Base-by-base conservation (phyloP, 2,113 vertebrate species). In the Micronycteris hirsuta region DNA sequence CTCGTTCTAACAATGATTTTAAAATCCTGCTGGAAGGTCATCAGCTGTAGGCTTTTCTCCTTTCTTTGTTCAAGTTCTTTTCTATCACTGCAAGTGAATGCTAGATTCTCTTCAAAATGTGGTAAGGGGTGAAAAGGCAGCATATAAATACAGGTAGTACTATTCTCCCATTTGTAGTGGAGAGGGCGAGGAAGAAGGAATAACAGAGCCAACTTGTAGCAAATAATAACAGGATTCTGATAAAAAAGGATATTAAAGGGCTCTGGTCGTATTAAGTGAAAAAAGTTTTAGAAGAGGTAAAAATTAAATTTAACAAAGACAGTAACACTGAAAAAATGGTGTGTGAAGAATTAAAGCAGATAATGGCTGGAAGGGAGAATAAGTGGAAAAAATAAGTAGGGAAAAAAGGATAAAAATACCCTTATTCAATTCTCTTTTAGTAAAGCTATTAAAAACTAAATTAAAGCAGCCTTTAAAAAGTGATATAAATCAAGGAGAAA, bases 301-400 rank as follows among this genome's bases (percentile, higher is more conserved):
- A 97, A 97, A 96, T 97, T 92, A 97, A 88, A 96, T 95, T 92
- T 97, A 91, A 85, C 89, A 82, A 96, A 95, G 73, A 89, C 11
- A 52, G 38, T 24, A 91, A 26, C 31, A 58, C 58, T 86, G 76
- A 65, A 95, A 93, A 94, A 95, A 78, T 95, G 17, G 33, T 70
- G 33, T 89, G 78, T 91, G 47, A 41, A 91, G 38, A 74, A 83
- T 91, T 78, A 92, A 92, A 76, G 68, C 41, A 94, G 52, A 47
- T 93, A 74, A 81, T 86, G 58, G 91, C 36, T 76, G 33, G 41
- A 82, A 38, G 41, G 28, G 14, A 80, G 47, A 89, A 31, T 61
- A 94, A 83, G 12, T 91, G 38, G 45, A 2, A 96, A 86, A 92
- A 85, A 52, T 94, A 26, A 86, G 31, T 31, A 92, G 43, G 41